Base-by-base conservation (phyloP, 2,113 vertebrate species). In the Fregata magnificens region DNA sequence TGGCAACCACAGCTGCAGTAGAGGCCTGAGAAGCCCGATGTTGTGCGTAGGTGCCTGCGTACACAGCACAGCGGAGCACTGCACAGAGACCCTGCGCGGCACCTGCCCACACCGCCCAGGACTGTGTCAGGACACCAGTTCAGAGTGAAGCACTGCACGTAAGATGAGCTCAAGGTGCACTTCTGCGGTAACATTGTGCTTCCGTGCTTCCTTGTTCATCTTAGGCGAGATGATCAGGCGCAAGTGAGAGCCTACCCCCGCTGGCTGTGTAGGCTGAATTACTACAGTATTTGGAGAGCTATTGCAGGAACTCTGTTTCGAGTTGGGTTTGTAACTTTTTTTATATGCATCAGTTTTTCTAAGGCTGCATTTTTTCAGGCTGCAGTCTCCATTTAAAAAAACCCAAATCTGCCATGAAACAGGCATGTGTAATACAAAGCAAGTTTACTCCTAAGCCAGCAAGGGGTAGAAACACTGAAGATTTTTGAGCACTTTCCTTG, bases 71-170 rank as follows among this genome's bases (percentile, higher is more conserved):
- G 16, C 2, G 2, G 10, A 32, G 32, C 3, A 4, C 32, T 7
- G 69, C 3, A 3, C 50, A 17, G 49, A 49, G 28, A 55, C 9
- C 16, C 16, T 3, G 11, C 18, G 19, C 5, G 3, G 49, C 56
- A 12, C 42, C 42, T 22, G 42, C 47, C 20, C 8, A 3, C 1
- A 2, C 16, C 16, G 34, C 31, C 44, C 50, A 36, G 49, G 9
- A 7, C 22, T 3, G 6, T 0, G 5, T 8, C 34, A 12, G 5
- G 31, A 17, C 1, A 0, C 17, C 1, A 0, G 9, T 20, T 59
- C 45, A 26, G 34, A 22, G 25, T 1, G 5, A 59, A 38, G 21
- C 2, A 2, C 66, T 0, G 3, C 20, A 5, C 0, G 6, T 6
- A 20, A 56, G 28, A 25, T 3, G 7, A 55, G 13, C 13, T 56